A percentile compares a stretch with the other conserved stretches of the same genome.
Evolutionary conservation across 2,888 invertebrate species (phyloP).

Genomic region (Ptilodon capucinus): DNA sequence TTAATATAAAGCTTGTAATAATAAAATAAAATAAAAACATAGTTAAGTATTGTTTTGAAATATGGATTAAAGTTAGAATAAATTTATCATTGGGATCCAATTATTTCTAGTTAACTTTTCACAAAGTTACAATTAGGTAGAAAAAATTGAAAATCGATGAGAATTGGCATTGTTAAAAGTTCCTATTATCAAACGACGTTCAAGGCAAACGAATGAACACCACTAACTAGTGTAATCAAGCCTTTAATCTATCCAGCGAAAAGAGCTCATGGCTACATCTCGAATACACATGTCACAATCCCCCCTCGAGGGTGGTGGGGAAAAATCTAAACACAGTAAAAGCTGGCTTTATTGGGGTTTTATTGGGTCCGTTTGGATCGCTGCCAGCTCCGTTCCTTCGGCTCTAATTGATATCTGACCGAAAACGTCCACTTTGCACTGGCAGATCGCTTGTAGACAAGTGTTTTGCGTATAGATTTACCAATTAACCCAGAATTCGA

Average conservation of each 20-base stretch:
- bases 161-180: constrained; percentile 17
- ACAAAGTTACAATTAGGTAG: neutral
- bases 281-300: constrained; percentile 52
- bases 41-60: too few species aligned
- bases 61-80: too few species aligned
- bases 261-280: constrained; percentile 47
- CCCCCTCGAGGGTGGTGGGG: constrained; percentile 40
- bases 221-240: constrained; percentile 35
- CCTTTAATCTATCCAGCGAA: constrained; percentile 30
- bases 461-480: constrained; percentile 23
- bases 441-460: constrained; percentile 43
- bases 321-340: constrained; percentile 75
- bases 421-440: constrained; percentile 50
- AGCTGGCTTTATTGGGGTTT: constrained; percentile 69
- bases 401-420: constrained; percentile 77
- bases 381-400: constrained; percentile 60
- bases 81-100: too few species aligned
- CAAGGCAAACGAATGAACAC: constrained; percentile 14
- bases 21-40: too few species aligned
- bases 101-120: too few species aligned
- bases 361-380: constrained; percentile 70
- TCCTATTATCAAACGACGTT: constrained; percentile 12
- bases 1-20: too few species aligned
- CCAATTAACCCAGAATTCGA: constrained; percentile 1
- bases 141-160: constrained; percentile 9